Conservation (phyloP, 2,113 vertebrate species). For the Hippocampus abdominalis region DNA sequence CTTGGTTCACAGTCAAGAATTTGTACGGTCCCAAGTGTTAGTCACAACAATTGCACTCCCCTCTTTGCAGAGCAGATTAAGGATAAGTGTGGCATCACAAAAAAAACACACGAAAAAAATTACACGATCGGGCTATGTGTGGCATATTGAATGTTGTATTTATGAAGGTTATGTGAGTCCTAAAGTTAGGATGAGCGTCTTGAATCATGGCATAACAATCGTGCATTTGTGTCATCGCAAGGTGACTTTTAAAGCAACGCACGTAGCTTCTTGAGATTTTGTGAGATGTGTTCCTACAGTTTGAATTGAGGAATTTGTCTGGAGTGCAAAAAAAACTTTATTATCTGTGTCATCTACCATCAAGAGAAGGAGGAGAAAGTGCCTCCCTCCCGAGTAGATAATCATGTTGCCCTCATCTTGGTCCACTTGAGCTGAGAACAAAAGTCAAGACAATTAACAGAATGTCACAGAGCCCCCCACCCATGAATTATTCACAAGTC, state of each 20-base stretch:
- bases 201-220: neutral
- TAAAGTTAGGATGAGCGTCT: neutral
- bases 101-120: neutral
- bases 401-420: constrained; percentile 6
- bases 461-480: constrained; percentile 29
- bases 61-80: neutral
- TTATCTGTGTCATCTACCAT: neutral
- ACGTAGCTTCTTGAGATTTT: neutral
- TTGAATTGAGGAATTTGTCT: no score
- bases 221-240: neutral
- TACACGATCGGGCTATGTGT: no score
- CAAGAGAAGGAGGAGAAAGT: constrained; percentile 25
- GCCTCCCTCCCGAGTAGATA: constrained; percentile 10
- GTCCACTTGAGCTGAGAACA: constrained; percentile 29
- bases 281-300: neutral
- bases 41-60: neutral
- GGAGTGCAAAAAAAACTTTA: no score
- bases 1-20: neutral
- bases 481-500: constrained; percentile 72
- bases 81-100: neutral
- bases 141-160: neutral
- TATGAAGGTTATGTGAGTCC: neutral
- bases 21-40: no score
- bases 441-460: constrained; percentile 33
- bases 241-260: neutral